Conservation (phyloP, 2,888 invertebrate genomes). For the Yponomeuta evonymella region DNA sequence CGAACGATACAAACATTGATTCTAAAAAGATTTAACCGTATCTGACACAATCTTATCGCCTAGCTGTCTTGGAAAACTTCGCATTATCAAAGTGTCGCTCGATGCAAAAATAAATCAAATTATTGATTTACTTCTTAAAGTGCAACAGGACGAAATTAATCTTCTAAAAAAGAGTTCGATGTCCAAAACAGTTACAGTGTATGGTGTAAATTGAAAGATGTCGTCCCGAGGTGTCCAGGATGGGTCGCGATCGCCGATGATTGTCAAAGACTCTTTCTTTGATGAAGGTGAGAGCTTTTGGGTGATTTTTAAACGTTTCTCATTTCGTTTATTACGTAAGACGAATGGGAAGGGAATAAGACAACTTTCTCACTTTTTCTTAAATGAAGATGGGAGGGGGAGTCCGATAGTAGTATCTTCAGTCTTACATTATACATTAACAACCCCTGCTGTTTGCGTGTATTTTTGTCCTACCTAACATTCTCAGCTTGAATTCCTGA, state of each 20-base stretch:
- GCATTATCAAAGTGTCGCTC: not conserved
- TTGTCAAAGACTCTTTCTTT: constrained; percentile 64
- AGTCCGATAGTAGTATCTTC: too few species aligned
- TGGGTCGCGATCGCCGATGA: constrained; percentile 59
- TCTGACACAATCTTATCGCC: not conserved
- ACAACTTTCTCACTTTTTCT: too few species aligned
- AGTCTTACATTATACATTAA: too few species aligned
- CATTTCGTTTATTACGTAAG: too few species aligned
- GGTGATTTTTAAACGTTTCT: too few species aligned
- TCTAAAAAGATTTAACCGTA: not conserved
- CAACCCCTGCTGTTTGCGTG: too few species aligned
- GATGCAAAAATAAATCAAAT: not conserved
- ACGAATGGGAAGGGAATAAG: too few species aligned
- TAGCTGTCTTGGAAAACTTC: not conserved
- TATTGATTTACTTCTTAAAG: not conserved
- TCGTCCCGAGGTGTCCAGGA: constrained; percentile 66
- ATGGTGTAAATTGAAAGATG: constrained; percentile 34
- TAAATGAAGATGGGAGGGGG: too few species aligned
- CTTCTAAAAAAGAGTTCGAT: too few species aligned
- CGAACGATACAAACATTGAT: not conserved
- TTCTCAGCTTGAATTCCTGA: too few species aligned
- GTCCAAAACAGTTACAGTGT: not conserved
- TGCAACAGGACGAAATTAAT: not conserved
- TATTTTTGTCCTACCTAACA: too few species aligned
- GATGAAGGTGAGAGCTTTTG: constrained; percentile 50